Base-by-base conservation (phyloP, 1,140 invertebrate species). In the Drosophila fuyamai region DNA sequence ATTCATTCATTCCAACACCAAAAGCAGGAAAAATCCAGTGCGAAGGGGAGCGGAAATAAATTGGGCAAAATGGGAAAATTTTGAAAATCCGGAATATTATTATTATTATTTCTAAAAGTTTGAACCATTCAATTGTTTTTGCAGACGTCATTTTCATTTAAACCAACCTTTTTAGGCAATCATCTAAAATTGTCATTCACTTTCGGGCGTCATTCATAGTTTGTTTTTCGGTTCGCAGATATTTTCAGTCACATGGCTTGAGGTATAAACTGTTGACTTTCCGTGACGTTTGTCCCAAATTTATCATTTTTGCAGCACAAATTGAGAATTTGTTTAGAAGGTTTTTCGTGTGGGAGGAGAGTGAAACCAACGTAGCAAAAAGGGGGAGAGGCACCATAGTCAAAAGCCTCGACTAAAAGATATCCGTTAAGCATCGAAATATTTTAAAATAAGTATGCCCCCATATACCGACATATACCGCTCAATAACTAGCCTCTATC, bases 241-340 rank as follows among this genome's bases (percentile, higher is more conserved):
- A 70, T 55, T 29, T 27, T 44, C 58, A 60, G 72, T 84, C 81
- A 84, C 78, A 85, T 84, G 81, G 44, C 56, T 56, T 59, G 29
- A 75, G 63, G 61, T 65, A 80, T n/a, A 44, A 59, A 60, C 18
- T 44, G 43, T 68, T 71, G 35, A 48, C 54, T 76, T 60, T 78
- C 65, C 35, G 60, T 85, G 81, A 86, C 81, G 82, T 78, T 86
- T 85, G 68, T 81, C 58, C 81, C 81, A 23, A 59, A 67, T 65
- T 72, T 9, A 44, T 12, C 6, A n/a, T 65, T 72, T 72, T 72
- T 58, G 41, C 47, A 55, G 14, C 32, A 46, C 62, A 68, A 63
- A 70, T 77, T 84, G 81, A 84, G 77, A 67, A 76, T 81, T 84
- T 65, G 81, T 73, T 72, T 47, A 48, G 43, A 41, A 70, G 76